Conservation (phyloP, 2,113 vertebrate species). For the Indicator indicator region DNA sequence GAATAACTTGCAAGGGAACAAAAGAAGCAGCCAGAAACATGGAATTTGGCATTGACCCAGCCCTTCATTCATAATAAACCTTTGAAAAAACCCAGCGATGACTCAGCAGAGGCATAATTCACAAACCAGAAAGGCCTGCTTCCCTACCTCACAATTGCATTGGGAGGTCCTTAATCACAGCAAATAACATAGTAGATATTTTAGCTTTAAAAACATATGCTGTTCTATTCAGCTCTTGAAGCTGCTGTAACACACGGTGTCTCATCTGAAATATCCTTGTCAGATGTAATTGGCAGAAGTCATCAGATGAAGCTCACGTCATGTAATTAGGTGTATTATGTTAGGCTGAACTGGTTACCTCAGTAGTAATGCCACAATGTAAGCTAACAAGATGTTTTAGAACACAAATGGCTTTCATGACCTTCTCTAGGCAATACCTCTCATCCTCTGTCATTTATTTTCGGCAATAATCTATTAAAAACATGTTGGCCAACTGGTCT, state of each 20-base stretch:
- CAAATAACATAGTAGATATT: constrained; percentile 45
- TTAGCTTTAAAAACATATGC: constrained; percentile 30
- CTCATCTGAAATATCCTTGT: constrained; percentile 28
- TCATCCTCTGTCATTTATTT: constrained; percentile 32
- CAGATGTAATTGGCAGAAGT: constrained; percentile 49
- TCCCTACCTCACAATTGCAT: constrained; percentile 24
- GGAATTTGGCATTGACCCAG: not conserved
- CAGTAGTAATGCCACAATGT: not conserved
- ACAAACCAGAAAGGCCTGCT: constrained; percentile 42
- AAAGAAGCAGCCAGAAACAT: constrained; percentile 3
- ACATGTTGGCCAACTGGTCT: constrained; percentile 14
- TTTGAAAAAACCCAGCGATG: not conserved
- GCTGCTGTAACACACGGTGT: constrained; percentile 20
- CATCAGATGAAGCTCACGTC: constrained; percentile 17
- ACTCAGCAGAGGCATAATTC: constrained; percentile 33
- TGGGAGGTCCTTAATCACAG: constrained; percentile 11
- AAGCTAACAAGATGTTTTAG: not conserved
- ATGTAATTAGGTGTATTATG: constrained; percentile 51
- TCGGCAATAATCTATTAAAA: not conserved
- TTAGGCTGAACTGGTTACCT: not conserved
- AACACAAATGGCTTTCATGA: not conserved
- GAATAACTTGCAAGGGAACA: not conserved
- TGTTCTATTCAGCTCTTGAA: constrained; percentile 40
- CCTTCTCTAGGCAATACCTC: constrained; percentile 5
- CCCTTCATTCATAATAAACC: constrained; percentile 18